Base-by-base conservation (phyloP, 2,113 vertebrate species). In the Cyanoderma ruficeps region DNA sequence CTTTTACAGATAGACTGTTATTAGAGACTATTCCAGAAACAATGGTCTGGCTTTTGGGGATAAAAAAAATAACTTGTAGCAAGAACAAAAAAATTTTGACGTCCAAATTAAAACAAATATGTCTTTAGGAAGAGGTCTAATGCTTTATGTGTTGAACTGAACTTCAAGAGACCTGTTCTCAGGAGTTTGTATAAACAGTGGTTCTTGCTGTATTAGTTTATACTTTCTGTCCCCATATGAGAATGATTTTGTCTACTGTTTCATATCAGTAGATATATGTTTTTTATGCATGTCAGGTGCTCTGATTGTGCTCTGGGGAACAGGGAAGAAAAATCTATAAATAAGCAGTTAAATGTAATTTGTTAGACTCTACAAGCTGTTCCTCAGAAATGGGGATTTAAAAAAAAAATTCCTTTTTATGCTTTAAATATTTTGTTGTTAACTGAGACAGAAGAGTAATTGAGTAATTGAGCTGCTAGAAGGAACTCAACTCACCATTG, bases 401-500 rank as follows among this genome's bases (percentile, higher is more conserved):
- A 75, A 83, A 76, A 60, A 1, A 15, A 33, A 33, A 18, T 47
- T 68, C 6, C 20, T 77, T 67, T 89, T 74, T 39, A 55, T 50
- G 30, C 17, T 60, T 78, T 31, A 84, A 42, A 21, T 75, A 47
- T 24, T 69, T 87, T 59, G 8, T 52, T 92, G 20, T 37, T 88
- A 49, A 33, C 18, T 85, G 52, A 79, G 14, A 31, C 44, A 44
- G 12, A 7, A 79, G 31, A 79, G 9, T 39, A 90, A 53, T 8
- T 70, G n/a, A 88, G 5, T 59, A 63, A n/a, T n/a, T n/a, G n/a
- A 55, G 17, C 11, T 24, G 49, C 15, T 25, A 31, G 16, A 11
- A 28, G 31, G 5, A 88, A 15, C 4, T 63, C 3, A 1, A 28
- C 10, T 55, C 31, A 46, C 6, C 6, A 11, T 2, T 37, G 3